These are phyloP conservation scores for Macropus fuliginosus DNA, from an alignment of 2,797 vertebrate genomes.

Conservation along the genomic window DNA sequence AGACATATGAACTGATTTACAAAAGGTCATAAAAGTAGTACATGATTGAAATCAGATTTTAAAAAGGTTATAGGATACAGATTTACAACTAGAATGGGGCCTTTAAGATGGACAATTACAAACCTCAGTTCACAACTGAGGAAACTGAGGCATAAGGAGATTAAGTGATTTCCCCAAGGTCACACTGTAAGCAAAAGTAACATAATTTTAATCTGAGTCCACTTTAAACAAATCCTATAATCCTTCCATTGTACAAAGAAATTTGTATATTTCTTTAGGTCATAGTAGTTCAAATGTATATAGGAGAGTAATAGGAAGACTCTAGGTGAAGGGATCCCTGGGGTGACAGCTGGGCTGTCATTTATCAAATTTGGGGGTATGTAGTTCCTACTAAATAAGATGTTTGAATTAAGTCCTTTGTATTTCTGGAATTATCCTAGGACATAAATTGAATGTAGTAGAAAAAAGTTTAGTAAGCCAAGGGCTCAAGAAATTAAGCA, in stretches of 20 bases:
- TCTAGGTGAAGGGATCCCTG: not conserved
- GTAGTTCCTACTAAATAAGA: not conserved
- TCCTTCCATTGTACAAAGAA: not conserved
- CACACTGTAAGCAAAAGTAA: not conserved
- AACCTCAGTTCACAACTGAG: not conserved
- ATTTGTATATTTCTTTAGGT: not conserved
- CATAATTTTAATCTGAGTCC: not conserved
- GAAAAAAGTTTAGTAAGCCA: not conserved
- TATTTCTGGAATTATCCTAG: not conserved
- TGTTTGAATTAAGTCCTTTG: not conserved
- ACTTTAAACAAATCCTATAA: not conserved
- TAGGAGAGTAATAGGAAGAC: not conserved
- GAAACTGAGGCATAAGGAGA: not conserved
- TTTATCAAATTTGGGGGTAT: not conserved
- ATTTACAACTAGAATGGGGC: not conserved
- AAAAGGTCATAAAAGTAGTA: not conserved
- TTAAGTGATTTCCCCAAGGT: not conserved
- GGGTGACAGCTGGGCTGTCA: not conserved
- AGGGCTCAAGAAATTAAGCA: not conserved
- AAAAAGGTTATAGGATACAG: not conserved
- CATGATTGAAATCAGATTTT: not conserved
- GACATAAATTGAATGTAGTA: not conserved
- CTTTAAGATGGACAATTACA: not conserved
- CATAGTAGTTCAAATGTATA: not conserved
- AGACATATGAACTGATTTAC: not conserved